Percentiles rank a stretch among this genome's conserved stretches.
These are phyloP conservation scores for Chloebia gouldiae DNA, from an alignment of 2,113 vertebrate genomes.

Conservation along the genomic window DNA sequence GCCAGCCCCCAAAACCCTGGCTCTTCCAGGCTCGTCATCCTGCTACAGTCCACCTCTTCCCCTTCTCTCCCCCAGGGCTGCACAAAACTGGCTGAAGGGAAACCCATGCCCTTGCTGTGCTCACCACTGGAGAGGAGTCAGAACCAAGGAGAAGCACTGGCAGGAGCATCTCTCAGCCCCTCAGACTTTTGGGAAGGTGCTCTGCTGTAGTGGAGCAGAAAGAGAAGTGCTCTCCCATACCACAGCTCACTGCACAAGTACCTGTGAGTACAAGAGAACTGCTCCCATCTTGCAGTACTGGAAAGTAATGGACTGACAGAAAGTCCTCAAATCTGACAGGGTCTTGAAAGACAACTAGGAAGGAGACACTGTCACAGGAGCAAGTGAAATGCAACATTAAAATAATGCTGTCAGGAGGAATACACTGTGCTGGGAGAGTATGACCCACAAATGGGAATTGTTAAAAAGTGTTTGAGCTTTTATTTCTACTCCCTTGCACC, in stretches of 20 bases:
- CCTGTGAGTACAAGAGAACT: not conserved
- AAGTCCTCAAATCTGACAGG: not conserved
- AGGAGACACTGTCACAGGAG: fast-evolving
- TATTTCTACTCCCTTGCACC: not conserved
- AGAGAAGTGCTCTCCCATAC: not conserved
- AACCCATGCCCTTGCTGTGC: not conserved
- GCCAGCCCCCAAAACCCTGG: fast-evolving
- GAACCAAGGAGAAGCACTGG: not conserved
- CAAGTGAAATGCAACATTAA: not conserved
- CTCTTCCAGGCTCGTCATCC: not conserved
- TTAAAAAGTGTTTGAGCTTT: not conserved
- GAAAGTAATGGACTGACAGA: not conserved
- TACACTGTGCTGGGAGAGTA: not conserved
- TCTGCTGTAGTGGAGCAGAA: not conserved
- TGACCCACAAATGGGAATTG: too few species aligned
- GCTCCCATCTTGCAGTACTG: not conserved
- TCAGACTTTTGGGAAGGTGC: not conserved
- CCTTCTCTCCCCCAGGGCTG: not conserved
- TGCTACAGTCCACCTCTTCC: not conserved
- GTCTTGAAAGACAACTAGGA: not conserved
- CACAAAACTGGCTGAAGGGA: not conserved
- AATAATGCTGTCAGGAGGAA: not conserved
- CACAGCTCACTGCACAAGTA: not conserved
- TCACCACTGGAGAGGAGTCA: not conserved
- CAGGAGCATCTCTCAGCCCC: not conserved